Percentiles rank a stretch among this genome's conserved stretches.
phyloP scores from a whole-genome alignment of 2,113 vertebrate genomes.

The Ptyas mucosa region DNA sequence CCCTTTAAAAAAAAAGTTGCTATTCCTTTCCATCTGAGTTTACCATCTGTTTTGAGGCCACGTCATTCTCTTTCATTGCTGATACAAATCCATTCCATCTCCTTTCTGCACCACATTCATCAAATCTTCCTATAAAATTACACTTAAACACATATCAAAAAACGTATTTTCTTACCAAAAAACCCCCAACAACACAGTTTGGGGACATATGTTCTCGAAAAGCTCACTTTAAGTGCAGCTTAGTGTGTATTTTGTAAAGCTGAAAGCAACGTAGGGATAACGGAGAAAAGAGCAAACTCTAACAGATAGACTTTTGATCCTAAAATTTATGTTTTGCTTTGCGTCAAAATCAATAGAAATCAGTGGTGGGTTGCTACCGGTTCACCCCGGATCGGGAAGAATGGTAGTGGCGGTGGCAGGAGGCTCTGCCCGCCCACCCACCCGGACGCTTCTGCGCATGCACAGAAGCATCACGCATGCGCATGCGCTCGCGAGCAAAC shows the following conservation, averaged over 20 bases:
- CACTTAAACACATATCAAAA: background rate
- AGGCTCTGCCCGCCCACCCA: too few species aligned
- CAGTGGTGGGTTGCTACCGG: too few species aligned
- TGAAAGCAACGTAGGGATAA: background rate
- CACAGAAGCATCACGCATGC: too few species aligned
- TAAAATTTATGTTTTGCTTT: background rate
- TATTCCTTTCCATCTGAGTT: background rate
- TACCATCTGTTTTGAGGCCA: background rate
- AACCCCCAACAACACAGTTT: background rate
- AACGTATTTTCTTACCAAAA: background rate
- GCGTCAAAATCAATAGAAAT: background rate
- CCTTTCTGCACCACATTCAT: background rate
- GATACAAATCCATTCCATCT: background rate
- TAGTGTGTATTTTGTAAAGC: background rate
- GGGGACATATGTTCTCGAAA: background rate
- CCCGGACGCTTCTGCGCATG: too few species aligned
- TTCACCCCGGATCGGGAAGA: too few species aligned
- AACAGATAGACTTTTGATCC: background rate
- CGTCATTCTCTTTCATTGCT: background rate
- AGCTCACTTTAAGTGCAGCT: background rate
- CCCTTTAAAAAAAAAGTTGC: background rate
- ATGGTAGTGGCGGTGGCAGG: too few species aligned
- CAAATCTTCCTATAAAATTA: background rate
- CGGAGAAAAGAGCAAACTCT: background rate
- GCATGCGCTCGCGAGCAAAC: too few species aligned